phyloP scores from a whole-genome alignment of 1,140 invertebrate species.

The Platyscapa corneri region DNA sequence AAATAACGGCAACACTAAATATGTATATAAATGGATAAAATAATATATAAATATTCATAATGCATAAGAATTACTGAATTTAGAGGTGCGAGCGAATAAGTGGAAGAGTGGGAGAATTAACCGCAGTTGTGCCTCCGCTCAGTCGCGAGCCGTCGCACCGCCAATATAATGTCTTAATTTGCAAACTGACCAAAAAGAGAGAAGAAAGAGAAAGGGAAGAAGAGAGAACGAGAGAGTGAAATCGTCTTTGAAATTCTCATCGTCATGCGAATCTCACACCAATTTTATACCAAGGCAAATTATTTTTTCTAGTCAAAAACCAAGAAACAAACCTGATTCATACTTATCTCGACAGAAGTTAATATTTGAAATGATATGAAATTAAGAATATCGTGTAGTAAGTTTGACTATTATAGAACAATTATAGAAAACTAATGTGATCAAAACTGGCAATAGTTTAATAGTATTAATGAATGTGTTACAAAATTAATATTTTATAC shows the following conservation, averaged over 20 bases:
- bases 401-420: not conserved
- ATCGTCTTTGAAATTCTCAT: constrained; percentile 21
- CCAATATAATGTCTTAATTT: constrained; percentile 60
- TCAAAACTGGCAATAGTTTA: not conserved
- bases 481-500: not conserved
- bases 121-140: constrained; percentile 23
- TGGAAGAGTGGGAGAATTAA: constrained; percentile 32
- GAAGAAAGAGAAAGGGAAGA: not conserved
- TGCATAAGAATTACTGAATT: constrained; percentile 1
- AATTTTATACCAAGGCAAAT: not conserved
- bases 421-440: not conserved
- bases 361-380: not conserved
- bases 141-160: constrained; percentile 41
- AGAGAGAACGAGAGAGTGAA: not conserved
- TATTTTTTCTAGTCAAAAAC: not conserved
- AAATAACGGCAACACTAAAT: constrained; percentile 29
- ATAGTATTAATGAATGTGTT: not conserved
- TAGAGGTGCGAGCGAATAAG: constrained; percentile 14
- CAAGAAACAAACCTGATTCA: not conserved
- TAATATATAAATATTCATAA: constrained; percentile 50
- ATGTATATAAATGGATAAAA: constrained; percentile 6
- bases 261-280: constrained; percentile 22
- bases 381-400: not conserved
- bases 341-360: not conserved
- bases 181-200: constrained; percentile 41